Percentiles rank a stretch among this genome's conserved stretches.
Evolutionary conservation across 1,140 invertebrate genomes (phyloP).

Genomic region (Halyomorpha halys): DNA sequence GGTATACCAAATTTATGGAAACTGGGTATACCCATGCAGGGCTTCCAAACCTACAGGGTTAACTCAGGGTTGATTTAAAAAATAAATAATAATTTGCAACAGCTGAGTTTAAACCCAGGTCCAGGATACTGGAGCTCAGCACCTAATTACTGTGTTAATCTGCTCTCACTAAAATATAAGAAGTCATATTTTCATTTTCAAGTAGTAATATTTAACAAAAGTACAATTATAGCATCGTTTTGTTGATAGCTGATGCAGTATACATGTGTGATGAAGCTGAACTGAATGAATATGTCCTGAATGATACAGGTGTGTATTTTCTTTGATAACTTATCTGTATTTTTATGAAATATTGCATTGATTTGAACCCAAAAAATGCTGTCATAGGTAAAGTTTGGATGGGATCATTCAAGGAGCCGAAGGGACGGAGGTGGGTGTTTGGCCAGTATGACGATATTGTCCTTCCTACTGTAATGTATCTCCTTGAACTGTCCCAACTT

Average conservation of each 20-base stretch:
- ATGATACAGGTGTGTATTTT: conserved; percentile 41
- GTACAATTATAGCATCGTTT: conserved; percentile 22
- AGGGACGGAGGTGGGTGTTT: conserved; percentile 60
- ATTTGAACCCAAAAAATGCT: not conserved
- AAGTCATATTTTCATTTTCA: too few relatives aligned
- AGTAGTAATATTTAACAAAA: too few relatives aligned
- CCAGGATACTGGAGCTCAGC: too few relatives aligned
- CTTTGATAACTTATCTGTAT: not conserved
- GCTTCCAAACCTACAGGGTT: too few relatives aligned
- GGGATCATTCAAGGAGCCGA: conserved; percentile 51
- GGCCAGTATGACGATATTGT: conserved; percentile 61
- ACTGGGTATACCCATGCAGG: too few relatives aligned
- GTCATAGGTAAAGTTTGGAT: conserved; percentile 58
- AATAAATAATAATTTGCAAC: too few relatives aligned
- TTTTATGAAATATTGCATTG: not conserved
- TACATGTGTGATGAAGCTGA: conserved; percentile 53
- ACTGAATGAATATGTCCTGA: conserved; percentile 58
- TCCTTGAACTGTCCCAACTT: conserved; percentile 49
- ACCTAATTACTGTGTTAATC: too few relatives aligned
- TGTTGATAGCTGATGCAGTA: conserved; percentile 46
- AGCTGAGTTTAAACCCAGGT: too few relatives aligned
- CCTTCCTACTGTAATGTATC: conserved; percentile 50
- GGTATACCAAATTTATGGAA: too few relatives aligned
- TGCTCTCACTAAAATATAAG: too few relatives aligned
- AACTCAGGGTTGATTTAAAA: too few relatives aligned